Evolutionary conservation across 2,797 vertebrate genomes (phyloP).

Genomic region (Pampus argenteus): DNA sequence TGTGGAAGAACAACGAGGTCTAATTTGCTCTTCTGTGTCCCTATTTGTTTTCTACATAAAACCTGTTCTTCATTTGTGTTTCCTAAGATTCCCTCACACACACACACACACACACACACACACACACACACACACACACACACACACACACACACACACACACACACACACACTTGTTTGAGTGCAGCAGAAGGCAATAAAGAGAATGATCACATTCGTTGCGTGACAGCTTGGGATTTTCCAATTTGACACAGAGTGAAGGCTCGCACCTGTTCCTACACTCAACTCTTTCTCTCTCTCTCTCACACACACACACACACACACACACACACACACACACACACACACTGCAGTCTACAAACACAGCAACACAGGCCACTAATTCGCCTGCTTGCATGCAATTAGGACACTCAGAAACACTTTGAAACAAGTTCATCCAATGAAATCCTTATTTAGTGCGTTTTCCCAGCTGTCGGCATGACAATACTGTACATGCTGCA

Average conservation of each 20-base stretch:
- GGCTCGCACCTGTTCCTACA: constrained; percentile 82
- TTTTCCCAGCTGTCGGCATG: constrained; percentile 3
- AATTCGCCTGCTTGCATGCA: constrained; percentile 12
- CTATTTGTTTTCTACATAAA: constrained; percentile 4
- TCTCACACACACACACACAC: constrained; percentile 35
- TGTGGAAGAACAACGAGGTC: constrained; percentile 9
- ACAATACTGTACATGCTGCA: background rate
- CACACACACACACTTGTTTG: constrained; percentile 67
- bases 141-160: constrained; percentile 39
- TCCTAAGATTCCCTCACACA: constrained; percentile 13
- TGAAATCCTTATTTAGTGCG: background rate
- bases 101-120: constrained; percentile 11
- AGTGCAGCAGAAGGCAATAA: constrained; percentile 81
- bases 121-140: constrained; percentile 25
- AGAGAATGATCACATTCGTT: constrained; percentile 85
- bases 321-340: constrained; percentile 54
- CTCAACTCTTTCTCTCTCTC: constrained; percentile 1
- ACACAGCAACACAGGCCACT: constrained; percentile 20
- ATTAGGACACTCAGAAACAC: constrained; percentile 17
- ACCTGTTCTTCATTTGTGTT: background rate
- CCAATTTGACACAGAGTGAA: constrained; percentile 85
- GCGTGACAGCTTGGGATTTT: constrained; percentile 86
- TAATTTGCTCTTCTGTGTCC: constrained; percentile 11
- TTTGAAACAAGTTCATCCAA: background rate
- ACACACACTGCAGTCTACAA: constrained; percentile 12